phyloP scores from a whole-genome alignment of 64 coral and sea anemone species.

The Stichodactyla mertensii region DNA sequence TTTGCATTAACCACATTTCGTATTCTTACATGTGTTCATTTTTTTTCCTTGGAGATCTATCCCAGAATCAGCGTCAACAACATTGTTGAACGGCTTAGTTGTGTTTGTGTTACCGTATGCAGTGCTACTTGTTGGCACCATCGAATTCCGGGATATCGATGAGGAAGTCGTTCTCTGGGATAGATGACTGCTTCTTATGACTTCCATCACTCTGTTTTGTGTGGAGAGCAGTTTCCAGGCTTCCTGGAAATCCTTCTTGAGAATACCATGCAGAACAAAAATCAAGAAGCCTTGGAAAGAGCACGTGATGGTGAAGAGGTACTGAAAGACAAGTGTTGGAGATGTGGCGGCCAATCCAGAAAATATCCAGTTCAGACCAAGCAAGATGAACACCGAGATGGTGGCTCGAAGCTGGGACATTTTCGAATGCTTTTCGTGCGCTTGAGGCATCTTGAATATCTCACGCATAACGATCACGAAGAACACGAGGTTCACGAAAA shows the following conservation, averaged over 20 bases:
- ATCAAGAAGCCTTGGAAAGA: constrained; percentile 90
- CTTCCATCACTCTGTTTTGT: constrained; percentile 58
- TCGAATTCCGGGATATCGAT: constrained; percentile 24
- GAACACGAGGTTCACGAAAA: constrained; percentile 54
- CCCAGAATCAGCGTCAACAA: constrained; percentile 44
- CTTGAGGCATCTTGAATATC: constrained; percentile 67
- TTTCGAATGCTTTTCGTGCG: constrained; percentile 47
- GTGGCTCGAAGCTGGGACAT: constrained; percentile 67
- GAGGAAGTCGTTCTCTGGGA: constrained; percentile 40
- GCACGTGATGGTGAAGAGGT: constrained; percentile 84
- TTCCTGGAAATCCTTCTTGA: constrained; percentile 86
- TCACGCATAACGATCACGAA: constrained; percentile 78
- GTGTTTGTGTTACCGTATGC: neutral
- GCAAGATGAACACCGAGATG: constrained; percentile 68
- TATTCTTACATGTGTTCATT: neutral
- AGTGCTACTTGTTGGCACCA: neutral
- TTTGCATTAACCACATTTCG: too few species aligned
- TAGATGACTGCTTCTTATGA: constrained; percentile 35
- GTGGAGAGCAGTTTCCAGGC: constrained; percentile 55
- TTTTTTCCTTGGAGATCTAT: constrained; percentile 40
- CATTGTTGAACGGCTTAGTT: constrained; percentile 16
- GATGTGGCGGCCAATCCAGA: constrained; percentile 72
- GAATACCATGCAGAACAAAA: constrained; percentile 78
- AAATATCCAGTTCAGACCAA: constrained; percentile 90
- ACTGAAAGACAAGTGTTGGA: constrained; percentile 67